These are phyloP conservation scores for Heliconius sara DNA, from an alignment of 2,888 invertebrate genomes.

Conservation along the genomic window DNA sequence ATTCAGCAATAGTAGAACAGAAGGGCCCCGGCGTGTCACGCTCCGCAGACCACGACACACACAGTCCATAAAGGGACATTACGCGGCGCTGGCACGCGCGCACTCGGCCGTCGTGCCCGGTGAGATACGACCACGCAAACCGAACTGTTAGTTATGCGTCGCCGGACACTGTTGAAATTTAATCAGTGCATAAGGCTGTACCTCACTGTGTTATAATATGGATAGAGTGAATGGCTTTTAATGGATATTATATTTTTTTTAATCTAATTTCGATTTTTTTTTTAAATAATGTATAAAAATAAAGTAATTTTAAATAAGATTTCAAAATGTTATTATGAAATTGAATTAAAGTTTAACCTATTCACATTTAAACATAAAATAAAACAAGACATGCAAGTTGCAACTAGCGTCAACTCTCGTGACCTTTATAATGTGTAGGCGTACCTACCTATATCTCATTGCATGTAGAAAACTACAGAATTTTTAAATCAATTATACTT, in stretches of 20 bases:
- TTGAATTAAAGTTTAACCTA: background rate
- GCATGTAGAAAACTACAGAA: background rate
- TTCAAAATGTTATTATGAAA: background rate
- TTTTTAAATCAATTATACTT: background rate
- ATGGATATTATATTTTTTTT: background rate
- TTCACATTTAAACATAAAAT: background rate
- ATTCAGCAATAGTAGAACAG: conserved; percentile 34
- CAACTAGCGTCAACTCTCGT: conserved; percentile 14
- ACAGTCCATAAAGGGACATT: conserved; percentile 39
- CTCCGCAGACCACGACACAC: conserved; percentile 33
- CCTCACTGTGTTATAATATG: background rate
- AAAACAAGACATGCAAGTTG: conserved; percentile 16
- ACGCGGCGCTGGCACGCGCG: conserved; percentile 43
- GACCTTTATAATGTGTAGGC: conserved; percentile 35
- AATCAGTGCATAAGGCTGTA: conserved; percentile 11
- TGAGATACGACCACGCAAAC: conserved; percentile 47
- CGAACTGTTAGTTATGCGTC: conserved; percentile 33
- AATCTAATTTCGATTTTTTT: background rate
- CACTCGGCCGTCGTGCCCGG: conserved; percentile 23
- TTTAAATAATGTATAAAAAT: background rate
- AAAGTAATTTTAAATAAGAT: background rate
- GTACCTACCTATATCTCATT: conserved; percentile 18
- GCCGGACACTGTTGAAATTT: conserved; percentile 32
- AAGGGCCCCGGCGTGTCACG: conserved; percentile 32
- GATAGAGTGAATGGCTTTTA: background rate